Base-by-base conservation (phyloP, 2,888 invertebrate species). In the Callyntrura sp. region DNA sequence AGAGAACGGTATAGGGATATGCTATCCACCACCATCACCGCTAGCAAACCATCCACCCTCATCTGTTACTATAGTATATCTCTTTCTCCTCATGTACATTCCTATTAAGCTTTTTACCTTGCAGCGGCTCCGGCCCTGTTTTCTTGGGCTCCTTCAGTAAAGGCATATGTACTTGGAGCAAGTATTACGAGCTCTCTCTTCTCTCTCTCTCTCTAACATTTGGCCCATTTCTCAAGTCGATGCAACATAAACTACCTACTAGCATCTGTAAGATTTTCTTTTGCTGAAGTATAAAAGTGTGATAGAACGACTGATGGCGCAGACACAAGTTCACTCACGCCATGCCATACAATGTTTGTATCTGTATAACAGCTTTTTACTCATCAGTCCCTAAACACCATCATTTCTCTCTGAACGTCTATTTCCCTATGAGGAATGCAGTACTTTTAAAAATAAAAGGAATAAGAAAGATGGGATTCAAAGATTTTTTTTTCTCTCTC, bases 191-290 rank as follows among this genome's bases (percentile, higher is more conserved):
- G 73, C 17, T 43, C n/a, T n/a, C n/a, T n/a, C n/a, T n/a, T n/a
- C 20, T 43, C 88, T n/a, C n/a, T n/a, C n/a, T n/a, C n/a, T n/a
- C n/a, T n/a, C 82, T 81, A 89, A 91, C 91, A 91, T 90, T 90
- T 90, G 90, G 91, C 88, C 91, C 91, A 90, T 91, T 91, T 91
- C 91, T 92, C 90, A 92, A 92, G 55, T 57, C 78, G 51, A 62
- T 51, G 79, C 70, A n/a, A 84, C 84, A 83, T 84, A 84, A 55
- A 78, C 78, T 78, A 86, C 78, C 62, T 65, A 86, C 48, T 78
- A 28, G 70, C 76, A 85, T 60, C 83, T 65, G 9, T 48, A 68
- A 43, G 65, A 83, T 68, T 79, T 83, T 51, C 57, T 82, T 17
- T 83, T 83, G 70, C 14, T 84, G 84, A 70, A 68, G 84, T 70